Evolutionary conservation across 2,797 vertebrate genomes (phyloP).

Genomic region (Psittacula echo): DNA sequence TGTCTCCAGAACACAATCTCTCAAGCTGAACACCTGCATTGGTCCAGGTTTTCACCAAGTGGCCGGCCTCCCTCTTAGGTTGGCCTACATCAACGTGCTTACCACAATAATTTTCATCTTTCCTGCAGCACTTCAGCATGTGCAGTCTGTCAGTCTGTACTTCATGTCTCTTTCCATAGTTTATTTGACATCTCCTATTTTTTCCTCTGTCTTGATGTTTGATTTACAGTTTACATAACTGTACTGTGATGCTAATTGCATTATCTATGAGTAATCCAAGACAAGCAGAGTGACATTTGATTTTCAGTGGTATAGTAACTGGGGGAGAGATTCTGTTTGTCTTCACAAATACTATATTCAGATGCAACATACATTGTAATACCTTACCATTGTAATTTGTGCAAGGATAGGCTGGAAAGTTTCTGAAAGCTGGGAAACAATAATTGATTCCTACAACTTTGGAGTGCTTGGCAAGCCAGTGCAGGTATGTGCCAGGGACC

Average conservation of each 20-base stretch:
- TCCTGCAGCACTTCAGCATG: neutral
- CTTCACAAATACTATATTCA: neutral
- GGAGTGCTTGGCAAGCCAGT: neutral
- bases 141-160: neutral
- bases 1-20: neutral
- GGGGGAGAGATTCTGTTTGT: neutral
- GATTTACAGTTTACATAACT: neutral
- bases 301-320: neutral
- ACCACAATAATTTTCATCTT: neutral
- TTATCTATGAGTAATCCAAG: neutral
- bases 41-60: neutral
- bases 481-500: neutral
- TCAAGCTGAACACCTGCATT: neutral
- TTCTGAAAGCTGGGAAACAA: neutral
- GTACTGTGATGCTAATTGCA: neutral
- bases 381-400: neutral
- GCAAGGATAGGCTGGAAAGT: neutral
- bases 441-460: neutral
- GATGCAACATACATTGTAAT: neutral
- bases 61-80: neutral
- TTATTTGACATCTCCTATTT: neutral
- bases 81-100: neutral
- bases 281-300: neutral
- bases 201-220: neutral
- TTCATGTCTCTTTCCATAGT: neutral